phyloP scores from a whole-genome alignment of 1,140 invertebrate species.

The Micrasema longulum region DNA sequence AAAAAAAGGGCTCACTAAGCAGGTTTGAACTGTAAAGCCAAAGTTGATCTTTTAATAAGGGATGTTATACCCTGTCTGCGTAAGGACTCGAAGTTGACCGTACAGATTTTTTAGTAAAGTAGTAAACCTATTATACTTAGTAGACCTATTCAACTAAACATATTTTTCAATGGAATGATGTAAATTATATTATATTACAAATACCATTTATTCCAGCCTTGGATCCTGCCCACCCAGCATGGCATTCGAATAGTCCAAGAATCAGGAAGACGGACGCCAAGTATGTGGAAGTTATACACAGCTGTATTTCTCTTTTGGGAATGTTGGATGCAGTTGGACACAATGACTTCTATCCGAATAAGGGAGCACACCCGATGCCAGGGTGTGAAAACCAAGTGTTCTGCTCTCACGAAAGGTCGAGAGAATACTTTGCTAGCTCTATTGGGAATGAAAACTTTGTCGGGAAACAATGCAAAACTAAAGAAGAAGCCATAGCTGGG shows the following conservation, averaged over 20 bases:
- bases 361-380: slow-evolving; percentile 67
- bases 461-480: slow-evolving; percentile 5
- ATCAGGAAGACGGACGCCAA: slow-evolving; percentile 63
- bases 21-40: too few relatives aligned
- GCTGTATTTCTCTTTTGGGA: slow-evolving; percentile 70
- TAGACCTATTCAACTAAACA: too few relatives aligned
- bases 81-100: too few relatives aligned
- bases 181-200: too few relatives aligned
- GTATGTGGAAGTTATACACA: slow-evolving; percentile 76
- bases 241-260: background rate
- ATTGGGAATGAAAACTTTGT: slow-evolving; percentile 32
- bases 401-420: slow-evolving; percentile 56
- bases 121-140: too few relatives aligned
- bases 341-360: slow-evolving; percentile 74
- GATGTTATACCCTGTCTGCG: too few relatives aligned
- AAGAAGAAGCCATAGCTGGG: slow-evolving; percentile 1
- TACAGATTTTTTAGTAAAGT: too few relatives aligned
- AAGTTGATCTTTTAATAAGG: too few relatives aligned
- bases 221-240: slow-evolving; percentile 18
- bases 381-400: slow-evolving; percentile 66
- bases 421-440: slow-evolving; percentile 57
- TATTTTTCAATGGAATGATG: too few relatives aligned
- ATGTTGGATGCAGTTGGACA: slow-evolving; percentile 67
- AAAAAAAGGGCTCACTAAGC: too few relatives aligned
- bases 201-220: background rate